These are phyloP conservation scores for Tragopan temminckii DNA, from an alignment of 2,797 vertebrate genomes.

Conservation along the genomic window DNA sequence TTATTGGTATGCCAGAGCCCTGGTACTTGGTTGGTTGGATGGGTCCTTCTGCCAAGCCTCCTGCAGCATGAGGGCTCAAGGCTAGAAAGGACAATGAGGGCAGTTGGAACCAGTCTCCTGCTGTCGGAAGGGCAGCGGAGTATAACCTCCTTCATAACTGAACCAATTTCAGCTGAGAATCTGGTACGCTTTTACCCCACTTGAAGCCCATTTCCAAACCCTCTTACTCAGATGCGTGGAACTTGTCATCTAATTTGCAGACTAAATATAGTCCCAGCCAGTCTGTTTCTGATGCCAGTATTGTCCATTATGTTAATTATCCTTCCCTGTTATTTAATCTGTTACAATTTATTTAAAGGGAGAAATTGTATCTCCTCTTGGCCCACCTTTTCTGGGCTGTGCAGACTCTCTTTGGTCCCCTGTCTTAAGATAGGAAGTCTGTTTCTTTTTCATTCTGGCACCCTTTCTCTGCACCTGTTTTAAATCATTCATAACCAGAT, in stretches of 20 bases:
- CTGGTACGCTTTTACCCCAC: not conserved
- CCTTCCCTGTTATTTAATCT: not conserved
- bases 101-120: not conserved
- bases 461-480: constrained; percentile 28
- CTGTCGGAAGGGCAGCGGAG: not conserved
- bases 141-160: not conserved
- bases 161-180: not conserved
- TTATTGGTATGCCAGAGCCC: not conserved
- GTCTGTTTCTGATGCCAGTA: not conserved
- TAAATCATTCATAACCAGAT: constrained; percentile 10
- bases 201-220: not conserved
- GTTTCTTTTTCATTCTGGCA: constrained; percentile 37
- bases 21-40: not conserved
- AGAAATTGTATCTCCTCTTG: not conserved
- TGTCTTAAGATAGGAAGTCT: constrained; percentile 8
- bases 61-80: rapidly evolving
- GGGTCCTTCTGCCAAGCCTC: not conserved
- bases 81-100: not conserved
- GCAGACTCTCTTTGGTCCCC: not conserved
- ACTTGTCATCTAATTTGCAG: not conserved
- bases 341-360: not conserved
- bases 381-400: not conserved
- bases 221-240: not conserved
- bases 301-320: not conserved
- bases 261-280: not conserved